Conservation (phyloP, 2,113 vertebrate species). For the Nymphicus hollandicus region DNA sequence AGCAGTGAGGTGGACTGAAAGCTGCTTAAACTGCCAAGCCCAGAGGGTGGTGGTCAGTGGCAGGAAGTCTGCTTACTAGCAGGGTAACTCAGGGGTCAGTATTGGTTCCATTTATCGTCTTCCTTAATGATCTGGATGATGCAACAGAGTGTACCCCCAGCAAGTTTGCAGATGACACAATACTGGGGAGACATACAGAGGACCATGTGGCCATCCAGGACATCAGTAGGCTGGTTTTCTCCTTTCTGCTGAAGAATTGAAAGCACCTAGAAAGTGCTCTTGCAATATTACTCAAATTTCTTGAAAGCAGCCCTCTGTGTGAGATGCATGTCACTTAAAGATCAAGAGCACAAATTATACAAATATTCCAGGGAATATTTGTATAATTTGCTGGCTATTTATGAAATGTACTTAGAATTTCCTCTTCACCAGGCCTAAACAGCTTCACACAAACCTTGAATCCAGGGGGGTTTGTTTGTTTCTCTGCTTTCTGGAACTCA, state of each 20-base stretch:
- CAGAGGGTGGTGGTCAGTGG: background rate
- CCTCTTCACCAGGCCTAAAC: background rate
- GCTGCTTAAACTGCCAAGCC: background rate
- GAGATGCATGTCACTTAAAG: background rate
- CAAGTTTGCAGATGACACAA: background rate
- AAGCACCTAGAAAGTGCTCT: background rate
- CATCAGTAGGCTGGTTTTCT: background rate
- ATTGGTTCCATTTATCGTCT: background rate
- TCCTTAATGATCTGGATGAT: background rate
- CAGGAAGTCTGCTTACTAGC: background rate
- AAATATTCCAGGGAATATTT: background rate
- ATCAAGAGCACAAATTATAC: background rate
- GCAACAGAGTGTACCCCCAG: background rate
- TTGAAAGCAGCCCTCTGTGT: background rate
- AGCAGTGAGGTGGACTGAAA: background rate
- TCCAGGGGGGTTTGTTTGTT: rapidly evolving
- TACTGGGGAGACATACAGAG: background rate
- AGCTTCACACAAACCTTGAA: background rate
- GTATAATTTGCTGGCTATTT: background rate
- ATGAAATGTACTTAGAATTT: background rate
- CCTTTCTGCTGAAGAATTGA: background rate
- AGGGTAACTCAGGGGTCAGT: background rate
- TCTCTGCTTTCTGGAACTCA: background rate
- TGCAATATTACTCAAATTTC: background rate
- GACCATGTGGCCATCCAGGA: background rate